Conservation (phyloP, 2,888 invertebrate genomes). For the Metallyticus violacea region DNA sequence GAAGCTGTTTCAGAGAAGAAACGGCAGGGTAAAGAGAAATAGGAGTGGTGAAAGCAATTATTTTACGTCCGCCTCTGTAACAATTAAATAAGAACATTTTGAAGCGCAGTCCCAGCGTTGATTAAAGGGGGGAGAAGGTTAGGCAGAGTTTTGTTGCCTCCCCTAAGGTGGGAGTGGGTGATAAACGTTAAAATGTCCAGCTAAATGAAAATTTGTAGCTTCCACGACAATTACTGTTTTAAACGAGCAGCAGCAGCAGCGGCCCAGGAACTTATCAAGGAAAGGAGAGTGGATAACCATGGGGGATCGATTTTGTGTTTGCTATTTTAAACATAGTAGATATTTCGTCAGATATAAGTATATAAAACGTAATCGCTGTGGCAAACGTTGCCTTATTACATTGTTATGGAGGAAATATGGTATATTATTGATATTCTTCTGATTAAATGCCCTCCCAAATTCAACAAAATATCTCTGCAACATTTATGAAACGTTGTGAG, state of each 20-base stretch:
- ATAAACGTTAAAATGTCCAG: not conserved
- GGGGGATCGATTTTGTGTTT: no score
- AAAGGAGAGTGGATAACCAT: not conserved
- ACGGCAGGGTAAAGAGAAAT: not conserved
- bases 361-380: no score
- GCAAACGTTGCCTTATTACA: no score
- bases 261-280: not conserved
- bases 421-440: no score
- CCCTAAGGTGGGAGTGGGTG: not conserved
- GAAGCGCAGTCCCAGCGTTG: not conserved
- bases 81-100: not conserved
- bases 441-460: no score
- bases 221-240: not conserved
- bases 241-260: not conserved
- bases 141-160: not conserved
- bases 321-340: no score
- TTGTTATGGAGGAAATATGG: no score
- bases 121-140: not conserved
- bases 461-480: no score
- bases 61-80: not conserved
- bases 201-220: not conserved
- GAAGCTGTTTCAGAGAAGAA: no score
- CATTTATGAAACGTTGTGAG: no score
- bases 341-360: no score
- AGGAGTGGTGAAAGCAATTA: not conserved